A percentile compares a stretch with the other conserved stretches of the same genome.
phyloP scores from a whole-genome alignment of 2,113 vertebrate species.

The Ophthalmolycus amberensis region DNA sequence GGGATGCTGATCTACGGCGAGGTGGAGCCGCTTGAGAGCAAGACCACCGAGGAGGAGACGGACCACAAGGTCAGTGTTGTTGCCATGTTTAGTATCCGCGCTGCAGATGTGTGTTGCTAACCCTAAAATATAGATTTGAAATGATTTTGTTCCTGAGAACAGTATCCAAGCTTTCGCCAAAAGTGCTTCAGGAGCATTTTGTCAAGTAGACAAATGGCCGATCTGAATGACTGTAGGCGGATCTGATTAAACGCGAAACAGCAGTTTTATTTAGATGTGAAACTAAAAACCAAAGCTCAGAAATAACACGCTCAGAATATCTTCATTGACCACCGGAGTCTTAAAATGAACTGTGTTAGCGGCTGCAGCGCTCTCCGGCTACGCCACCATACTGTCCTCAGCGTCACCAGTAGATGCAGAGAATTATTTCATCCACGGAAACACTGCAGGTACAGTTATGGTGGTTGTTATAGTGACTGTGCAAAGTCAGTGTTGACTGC shows the following conservation, averaged over 20 bases:
- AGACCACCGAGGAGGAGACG: slow-evolving; percentile 87
- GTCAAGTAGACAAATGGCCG: neutral
- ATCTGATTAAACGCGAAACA: slow-evolving; percentile 7
- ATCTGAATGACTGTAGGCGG: neutral
- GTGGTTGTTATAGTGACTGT: slow-evolving; percentile 5
- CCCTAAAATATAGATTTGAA: neutral
- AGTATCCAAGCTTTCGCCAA: neutral
- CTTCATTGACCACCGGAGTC: neutral
- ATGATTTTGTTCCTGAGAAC: neutral
- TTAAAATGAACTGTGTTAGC: neutral
- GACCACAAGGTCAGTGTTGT: slow-evolving; percentile 87
- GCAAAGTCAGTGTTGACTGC: neutral
- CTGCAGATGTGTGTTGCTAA: neutral
- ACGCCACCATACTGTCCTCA: neutral
- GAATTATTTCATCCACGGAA: neutral
- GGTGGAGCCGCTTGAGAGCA: slow-evolving; percentile 80
- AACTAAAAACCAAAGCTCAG: neutral
- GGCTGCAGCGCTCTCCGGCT: neutral
- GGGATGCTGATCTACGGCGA: slow-evolving; percentile 93
- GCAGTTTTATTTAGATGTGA: slow-evolving; percentile 7
- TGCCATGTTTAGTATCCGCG: neutral
- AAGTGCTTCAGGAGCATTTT: neutral
- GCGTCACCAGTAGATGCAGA: neutral
- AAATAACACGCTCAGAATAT: slow-evolving; percentile 2
- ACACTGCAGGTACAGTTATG: neutral